Percentiles rank a stretch among this genome's conserved stretches.
phyloP scores from a whole-genome alignment of 2,888 invertebrate genomes.

The Lycocerus yunnanus region DNA sequence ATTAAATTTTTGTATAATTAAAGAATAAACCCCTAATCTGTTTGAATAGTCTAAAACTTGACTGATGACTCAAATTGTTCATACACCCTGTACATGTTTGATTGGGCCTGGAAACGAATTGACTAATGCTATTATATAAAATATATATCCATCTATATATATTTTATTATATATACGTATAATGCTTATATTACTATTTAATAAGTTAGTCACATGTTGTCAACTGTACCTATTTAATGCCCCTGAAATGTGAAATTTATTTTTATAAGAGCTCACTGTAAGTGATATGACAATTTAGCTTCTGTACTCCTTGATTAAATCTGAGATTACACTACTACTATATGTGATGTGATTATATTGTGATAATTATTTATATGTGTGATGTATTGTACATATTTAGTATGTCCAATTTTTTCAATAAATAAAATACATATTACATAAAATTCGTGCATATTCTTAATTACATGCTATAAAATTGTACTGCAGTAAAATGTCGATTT shows the following conservation, averaged over 20 bases:
- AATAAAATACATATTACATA: neutral
- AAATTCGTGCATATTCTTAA: neutral
- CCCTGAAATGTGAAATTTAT: neutral
- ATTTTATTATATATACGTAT: too few species aligned
- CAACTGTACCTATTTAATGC: neutral
- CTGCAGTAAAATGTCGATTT: too few species aligned
- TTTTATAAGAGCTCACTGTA: neutral
- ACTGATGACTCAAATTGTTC: neutral
- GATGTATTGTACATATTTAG: slow-evolving; percentile 15
- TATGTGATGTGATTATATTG: slow-evolving; percentile 21
- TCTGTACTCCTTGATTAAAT: neutral
- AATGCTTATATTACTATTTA: neutral
- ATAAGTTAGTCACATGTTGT: neutral
- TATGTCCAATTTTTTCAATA: slow-evolving; percentile 6
- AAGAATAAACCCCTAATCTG: too few species aligned
- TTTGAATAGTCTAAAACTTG: too few species aligned
- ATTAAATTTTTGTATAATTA: too few species aligned
- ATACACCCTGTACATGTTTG: neutral
- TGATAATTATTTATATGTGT: slow-evolving; percentile 17
- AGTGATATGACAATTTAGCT: neutral
- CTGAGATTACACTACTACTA: slow-evolving; percentile 5
- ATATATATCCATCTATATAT: too few species aligned
- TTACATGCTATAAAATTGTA: neutral
- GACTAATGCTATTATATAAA: neutral
- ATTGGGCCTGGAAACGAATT: neutral